Evolutionary conservation across 2,888 invertebrate genomes (phyloP), one percentile per base, ranked within the genome.

Genomic region (Clunio marinus): DNA sequence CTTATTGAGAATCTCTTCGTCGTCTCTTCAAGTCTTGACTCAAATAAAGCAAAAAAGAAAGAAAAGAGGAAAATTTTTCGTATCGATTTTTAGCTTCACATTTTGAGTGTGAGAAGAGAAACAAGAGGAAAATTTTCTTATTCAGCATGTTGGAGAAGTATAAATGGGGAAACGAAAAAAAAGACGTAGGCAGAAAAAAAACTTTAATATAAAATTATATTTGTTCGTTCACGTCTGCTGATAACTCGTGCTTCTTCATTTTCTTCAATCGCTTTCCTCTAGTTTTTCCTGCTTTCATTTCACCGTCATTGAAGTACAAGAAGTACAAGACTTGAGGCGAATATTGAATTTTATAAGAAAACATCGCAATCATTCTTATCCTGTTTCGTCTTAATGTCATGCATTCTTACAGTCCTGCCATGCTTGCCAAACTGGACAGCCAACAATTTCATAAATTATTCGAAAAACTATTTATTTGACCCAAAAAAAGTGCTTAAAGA

Each of bases 371-470:
- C 63, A 63, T 63, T 46, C 63, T 63, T 63, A 45, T 45, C 45
- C 63, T 63, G 63, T 63, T 63, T 46, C 63, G 63, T 46, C 63
- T 63, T 63, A 63, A 63, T 63, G 63, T 63, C 63, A 63, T 63
- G 63, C 63, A 63, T 20, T 24, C n/a, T 37, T n/a, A 17, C 41
- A 15, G 2, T 45, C 45, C 7, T 51, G n/a, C 51, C 51, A n/a
- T 22, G n/a, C 22, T 41, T 41, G 10, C 2, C n/a, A 3, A 41
- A 41, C 41, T 15, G 41, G n/a, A 41, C 5, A 41, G 41, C n/a
- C 10, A 41, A 2, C 10, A 41, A 41, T 15, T 41, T 41, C 15
- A 5, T 41, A 10, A 51, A 51, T 51, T 20, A 51, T 51, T 51
- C 22, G 2, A 17, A 17, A 17, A 22, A 51, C 51, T 51, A 51